Evolutionary conservation across 2,888 invertebrate species (phyloP).

Genomic region (Boloria euphrosyne): DNA sequence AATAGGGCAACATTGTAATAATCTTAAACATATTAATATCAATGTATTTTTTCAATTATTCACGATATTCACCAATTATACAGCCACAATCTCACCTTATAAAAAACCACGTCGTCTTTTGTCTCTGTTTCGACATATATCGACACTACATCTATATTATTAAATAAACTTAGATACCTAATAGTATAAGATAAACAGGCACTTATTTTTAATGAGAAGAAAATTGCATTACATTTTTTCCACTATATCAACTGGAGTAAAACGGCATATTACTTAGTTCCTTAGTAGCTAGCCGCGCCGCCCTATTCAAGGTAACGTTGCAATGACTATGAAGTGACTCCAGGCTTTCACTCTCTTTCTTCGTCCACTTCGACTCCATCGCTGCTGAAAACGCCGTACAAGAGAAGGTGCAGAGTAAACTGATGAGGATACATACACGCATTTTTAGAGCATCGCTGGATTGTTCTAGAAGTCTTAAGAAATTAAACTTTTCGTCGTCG

Average conservation of each 20-base stretch:
- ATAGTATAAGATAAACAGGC: no score
- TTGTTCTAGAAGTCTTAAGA: constrained; percentile 81
- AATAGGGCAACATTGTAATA: no score
- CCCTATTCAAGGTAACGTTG: constrained; percentile 83
- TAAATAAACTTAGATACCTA: no score
- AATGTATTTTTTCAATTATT: no score
- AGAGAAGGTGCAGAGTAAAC: constrained; percentile 86
- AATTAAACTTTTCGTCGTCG: constrained; percentile 74
- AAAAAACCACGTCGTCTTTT: no score
- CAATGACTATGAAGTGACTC: constrained; percentile 85
- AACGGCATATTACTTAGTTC: constrained; percentile 70
- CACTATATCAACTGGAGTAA: constrained; percentile 34
- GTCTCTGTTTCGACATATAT: no score
- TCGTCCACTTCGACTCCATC: constrained; percentile 83
- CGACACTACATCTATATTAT: no score
- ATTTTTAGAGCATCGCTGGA: constrained; percentile 82
- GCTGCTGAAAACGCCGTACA: constrained; percentile 83
- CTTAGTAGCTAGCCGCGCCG: constrained; percentile 79
- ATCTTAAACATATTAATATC: no score
- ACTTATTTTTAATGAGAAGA: neutral
- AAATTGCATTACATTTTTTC: neutral
- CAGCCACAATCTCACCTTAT: no score
- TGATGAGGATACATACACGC: constrained; percentile 87
- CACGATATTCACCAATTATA: no score
- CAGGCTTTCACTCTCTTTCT: constrained; percentile 80